A percentile compares a stretch with the other conserved stretches of the same genome.
Evolutionary conservation across 2,797 vertebrate species (phyloP).

Genomic region (Salmo trutta): DNA sequence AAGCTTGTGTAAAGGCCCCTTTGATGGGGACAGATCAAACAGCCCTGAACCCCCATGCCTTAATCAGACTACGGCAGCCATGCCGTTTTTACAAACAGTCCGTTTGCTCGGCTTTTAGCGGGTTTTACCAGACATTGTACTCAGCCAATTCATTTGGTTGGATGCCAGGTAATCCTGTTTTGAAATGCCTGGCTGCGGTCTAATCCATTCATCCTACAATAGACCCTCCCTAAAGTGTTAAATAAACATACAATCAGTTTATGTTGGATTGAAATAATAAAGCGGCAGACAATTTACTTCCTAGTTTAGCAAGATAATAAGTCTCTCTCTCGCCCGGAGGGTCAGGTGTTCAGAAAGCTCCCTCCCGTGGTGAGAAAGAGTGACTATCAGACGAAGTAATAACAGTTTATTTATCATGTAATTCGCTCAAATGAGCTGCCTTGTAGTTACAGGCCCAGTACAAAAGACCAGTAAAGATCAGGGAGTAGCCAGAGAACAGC

Average conservation of each 20-base stretch:
- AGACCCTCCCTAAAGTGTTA: slow-evolving; percentile 47
- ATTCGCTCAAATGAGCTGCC: neutral
- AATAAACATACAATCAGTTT: slow-evolving; percentile 39
- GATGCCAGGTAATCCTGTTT: slow-evolving; percentile 46
- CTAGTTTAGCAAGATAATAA: neutral
- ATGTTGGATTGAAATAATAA: slow-evolving; percentile 32
- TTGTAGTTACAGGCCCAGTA: neutral
- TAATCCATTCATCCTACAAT: slow-evolving; percentile 55
- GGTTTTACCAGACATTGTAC: slow-evolving; percentile 59
- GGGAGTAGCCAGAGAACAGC: neutral
- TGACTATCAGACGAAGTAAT: slow-evolving; percentile 15
- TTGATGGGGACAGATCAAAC: slow-evolving; percentile 82
- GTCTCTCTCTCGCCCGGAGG: neutral
- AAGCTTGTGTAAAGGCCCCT: slow-evolving; percentile 61
- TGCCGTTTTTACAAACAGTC: slow-evolving; percentile 64
- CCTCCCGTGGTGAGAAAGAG: neutral
- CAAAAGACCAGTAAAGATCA: neutral
- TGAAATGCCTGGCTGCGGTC: slow-evolving; percentile 46
- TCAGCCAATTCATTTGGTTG: slow-evolving; percentile 64
- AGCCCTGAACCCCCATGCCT: slow-evolving; percentile 58
- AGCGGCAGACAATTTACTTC: neutral
- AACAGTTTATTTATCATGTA: slow-evolving; percentile 17
- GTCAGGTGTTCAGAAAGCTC: slow-evolving; percentile 6
- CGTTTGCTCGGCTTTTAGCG: slow-evolving; percentile 62
- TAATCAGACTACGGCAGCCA: slow-evolving; percentile 71